phyloP scores from a whole-genome alignment of 1,140 invertebrate genomes.

The Atta texana region DNA sequence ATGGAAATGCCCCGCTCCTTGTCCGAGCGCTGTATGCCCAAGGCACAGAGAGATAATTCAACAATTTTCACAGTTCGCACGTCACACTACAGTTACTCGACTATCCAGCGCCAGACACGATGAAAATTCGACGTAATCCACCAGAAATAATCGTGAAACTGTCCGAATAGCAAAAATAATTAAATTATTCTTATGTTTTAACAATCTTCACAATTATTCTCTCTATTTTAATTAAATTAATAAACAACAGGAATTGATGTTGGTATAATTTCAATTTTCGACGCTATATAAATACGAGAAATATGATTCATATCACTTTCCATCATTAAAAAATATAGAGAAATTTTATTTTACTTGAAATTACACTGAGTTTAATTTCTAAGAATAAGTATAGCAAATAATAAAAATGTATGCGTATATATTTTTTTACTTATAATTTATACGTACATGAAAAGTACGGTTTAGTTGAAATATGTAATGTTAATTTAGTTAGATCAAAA shows the following conservation, averaged over 20 bases:
- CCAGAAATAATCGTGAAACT: slow-evolving; percentile 43
- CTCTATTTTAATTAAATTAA: slow-evolving; percentile 8
- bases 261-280: slow-evolving; percentile 15
- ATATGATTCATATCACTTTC: neutral
- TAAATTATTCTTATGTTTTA: neutral
- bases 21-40: slow-evolving; percentile 76
- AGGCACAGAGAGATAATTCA: slow-evolving; percentile 78
- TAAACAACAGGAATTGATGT: neutral
- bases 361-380: neutral
- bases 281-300: neutral
- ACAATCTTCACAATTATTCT: neutral
- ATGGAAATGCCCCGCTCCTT: slow-evolving; percentile 80
- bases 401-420: neutral
- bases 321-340: neutral
- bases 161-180: slow-evolving; percentile 33
- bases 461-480: too few species aligned
- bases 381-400: neutral
- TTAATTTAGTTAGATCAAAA: too few species aligned
- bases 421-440: neutral
- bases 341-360: neutral
- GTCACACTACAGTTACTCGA: slow-evolving; percentile 61
- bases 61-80: slow-evolving; percentile 71
- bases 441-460: too few species aligned
- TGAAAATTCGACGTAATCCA: slow-evolving; percentile 42
- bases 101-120: slow-evolving; percentile 28